A percentile compares a stretch with the other conserved stretches of the same genome.
These are phyloP conservation scores for Alosa sapidissima DNA, from an alignment of 2,797 vertebrate genomes.

Conservation along the genomic window DNA sequence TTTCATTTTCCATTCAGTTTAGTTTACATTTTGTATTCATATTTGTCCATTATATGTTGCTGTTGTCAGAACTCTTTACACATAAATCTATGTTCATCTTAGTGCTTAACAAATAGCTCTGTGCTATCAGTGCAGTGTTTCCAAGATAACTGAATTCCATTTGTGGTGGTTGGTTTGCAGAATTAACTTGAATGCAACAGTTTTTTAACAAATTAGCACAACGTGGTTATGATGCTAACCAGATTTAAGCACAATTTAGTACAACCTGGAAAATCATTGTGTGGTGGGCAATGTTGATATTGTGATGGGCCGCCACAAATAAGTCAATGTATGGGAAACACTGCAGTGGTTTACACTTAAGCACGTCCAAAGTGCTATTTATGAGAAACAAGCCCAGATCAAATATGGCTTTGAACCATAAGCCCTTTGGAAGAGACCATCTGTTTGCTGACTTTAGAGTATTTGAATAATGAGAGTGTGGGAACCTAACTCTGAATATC, in stretches of 20 bases:
- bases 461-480: neutral
- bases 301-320: too few species aligned
- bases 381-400: neutral
- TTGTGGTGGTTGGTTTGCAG: too few species aligned
- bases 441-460: neutral
- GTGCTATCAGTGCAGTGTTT: neutral
- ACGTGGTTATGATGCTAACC: too few species aligned
- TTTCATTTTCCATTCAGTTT: neutral
- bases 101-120: neutral
- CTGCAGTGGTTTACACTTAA: neutral
- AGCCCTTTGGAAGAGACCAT: neutral
- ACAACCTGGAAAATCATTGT: too few species aligned
- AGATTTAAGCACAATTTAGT: too few species aligned
- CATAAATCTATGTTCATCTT: neutral
- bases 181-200: too few species aligned
- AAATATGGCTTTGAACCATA: neutral
- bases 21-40: neutral
- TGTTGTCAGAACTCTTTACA: neutral
- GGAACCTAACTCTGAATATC: neutral
- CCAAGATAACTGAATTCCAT: too few species aligned
- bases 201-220: too few species aligned
- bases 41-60: neutral
- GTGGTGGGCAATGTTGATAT: too few species aligned
- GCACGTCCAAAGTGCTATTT: neutral
- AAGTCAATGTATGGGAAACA: too few species aligned